phyloP scores from a whole-genome alignment of 2,888 invertebrate species.

The Aleiodes testaceus region DNA sequence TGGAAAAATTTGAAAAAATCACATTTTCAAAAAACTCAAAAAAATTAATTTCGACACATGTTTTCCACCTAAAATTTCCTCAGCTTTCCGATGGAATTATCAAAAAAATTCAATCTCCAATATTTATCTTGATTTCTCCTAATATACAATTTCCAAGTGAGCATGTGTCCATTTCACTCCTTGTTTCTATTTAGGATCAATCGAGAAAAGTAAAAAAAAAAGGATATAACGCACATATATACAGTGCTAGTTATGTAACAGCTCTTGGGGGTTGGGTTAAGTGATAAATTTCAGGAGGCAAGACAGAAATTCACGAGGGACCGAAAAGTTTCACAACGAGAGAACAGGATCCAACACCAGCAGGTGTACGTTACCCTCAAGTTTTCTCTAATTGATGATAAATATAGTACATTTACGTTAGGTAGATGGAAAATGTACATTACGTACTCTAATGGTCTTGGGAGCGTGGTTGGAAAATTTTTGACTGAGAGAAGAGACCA shows the following conservation, averaged over 20 bases:
- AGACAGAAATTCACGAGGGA: constrained; percentile 30
- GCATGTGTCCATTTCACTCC: no score
- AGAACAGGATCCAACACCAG: constrained; percentile 25
- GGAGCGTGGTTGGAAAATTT: constrained; percentile 21
- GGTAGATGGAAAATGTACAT: constrained; percentile 35
- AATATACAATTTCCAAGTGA: no score
- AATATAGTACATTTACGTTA: constrained; percentile 35
- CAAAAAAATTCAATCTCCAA: no score
- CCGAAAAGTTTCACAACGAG: constrained; percentile 22
- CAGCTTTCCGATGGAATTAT: no score
- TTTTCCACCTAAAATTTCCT: no score
- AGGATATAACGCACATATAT: neutral
- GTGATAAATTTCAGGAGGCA: constrained; percentile 14
- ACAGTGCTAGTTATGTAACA: neutral
- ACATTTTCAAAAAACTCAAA: no score
- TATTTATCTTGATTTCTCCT: no score
- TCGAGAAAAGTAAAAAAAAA: no score
- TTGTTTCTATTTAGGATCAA: no score
- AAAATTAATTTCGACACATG: no score
- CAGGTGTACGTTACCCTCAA: constrained; percentile 32
- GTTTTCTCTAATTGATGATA: constrained; percentile 39
- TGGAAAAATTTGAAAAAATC: no score
- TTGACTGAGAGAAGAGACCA: neutral
- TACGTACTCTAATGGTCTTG: constrained; percentile 36
- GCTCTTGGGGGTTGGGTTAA: constrained; percentile 23